Evolutionary conservation across 2,888 invertebrate genomes (phyloP), one percentile per base, ranked within the genome.

Genomic region (Calliopum simillimum): DNA sequence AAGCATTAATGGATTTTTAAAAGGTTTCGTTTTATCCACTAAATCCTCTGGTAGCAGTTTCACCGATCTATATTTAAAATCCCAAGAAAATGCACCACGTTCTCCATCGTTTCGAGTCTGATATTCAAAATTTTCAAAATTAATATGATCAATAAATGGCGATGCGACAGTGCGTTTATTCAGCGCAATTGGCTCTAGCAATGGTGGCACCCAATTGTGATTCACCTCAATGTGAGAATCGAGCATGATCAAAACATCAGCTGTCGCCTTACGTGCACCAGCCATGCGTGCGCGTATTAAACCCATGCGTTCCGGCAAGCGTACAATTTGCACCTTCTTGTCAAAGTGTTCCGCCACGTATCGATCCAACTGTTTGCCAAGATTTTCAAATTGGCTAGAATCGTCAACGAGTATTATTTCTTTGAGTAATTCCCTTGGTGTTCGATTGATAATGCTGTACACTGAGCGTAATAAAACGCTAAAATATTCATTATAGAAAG

Each of bases 1-100:
- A 44, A 98, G 98, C 99, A 99, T 99, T 1, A 99, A 92, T 0
- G 99, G 99, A 83, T 95, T 96, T 87, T 94, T 80, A 68, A 86
- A 86, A 0, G 86, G 87, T 44, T 84, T 80, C 0, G 85, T 79
- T 3, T 78, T 81, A 72, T 84, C 81, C 6, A 77, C 66, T 4
- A 84, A 73, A 75, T 86, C 85, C 65, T 84, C 84, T 0, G 83
- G 81, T 44, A 85, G 61, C 13, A 97, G 81, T 0, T 97, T 96
- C 75, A 97, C 87, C n/a, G 97, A 89, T 86, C 99, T 99, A 87
- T 99, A 99, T 87, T 92, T 97, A 81, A 99, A 91, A 84, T 98
- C 95, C 99, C 99, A 99, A 85, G 99, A 98, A 86, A 99, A 99
- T 13, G 97, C 97, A 0, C 98, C 94, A 3, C 95, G 87, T 33